Base-by-base conservation (phyloP, 2,888 invertebrate species). In the Phyto melanocephala region DNA sequence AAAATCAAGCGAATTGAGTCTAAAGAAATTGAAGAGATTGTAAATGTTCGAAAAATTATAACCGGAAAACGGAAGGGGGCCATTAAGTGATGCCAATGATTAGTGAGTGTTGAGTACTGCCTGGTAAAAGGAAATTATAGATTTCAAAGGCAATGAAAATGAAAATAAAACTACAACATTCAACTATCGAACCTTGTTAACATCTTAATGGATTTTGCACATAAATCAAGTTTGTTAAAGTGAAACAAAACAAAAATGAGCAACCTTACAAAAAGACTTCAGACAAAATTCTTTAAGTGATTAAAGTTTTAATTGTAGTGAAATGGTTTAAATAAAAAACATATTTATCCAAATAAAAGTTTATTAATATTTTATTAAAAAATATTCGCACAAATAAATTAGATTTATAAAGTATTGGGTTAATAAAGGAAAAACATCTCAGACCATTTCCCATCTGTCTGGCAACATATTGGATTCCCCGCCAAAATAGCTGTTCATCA, bases 61-160 rank as follows among this genome's bases (percentile, higher is more conserved):
- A 80, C 65, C 80, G 87, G 87, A 85, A 85, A 81, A 85, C 87
- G 89, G 88, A 89, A 89, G 90, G 87, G 77, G 88, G 88, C 89
- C 89, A 88, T 90, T 89, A 90, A 90, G 88, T 88, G 89, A 90
- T 89, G 89, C 88, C 89, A 89, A 89, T 89, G 90, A 89, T 89
- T 90, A 90, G 89, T 87, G 88, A 67, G 47, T 58, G 10, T 58
- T 28, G 24, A n/a, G 52, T 15, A 45, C 17, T 45, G 10, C 3
- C 11, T 33, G 20, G 54, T 17, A 86, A 88, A 88, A 88, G 90
- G 88, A 89, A 88, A 89, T 76, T 89, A 90, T 90, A 89, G 89
- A 89, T 90, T 89, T 87, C 71, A 72, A 74, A 62, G 37, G 78
- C 20, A 77, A 52, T 42, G 24, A 52, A 79, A 52, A 45, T 33